A percentile compares a stretch with the other conserved stretches of the same genome.
phyloP scores from a whole-genome alignment of 92 coral and sea anemone species.

The Epizoanthus scotinus region DNA sequence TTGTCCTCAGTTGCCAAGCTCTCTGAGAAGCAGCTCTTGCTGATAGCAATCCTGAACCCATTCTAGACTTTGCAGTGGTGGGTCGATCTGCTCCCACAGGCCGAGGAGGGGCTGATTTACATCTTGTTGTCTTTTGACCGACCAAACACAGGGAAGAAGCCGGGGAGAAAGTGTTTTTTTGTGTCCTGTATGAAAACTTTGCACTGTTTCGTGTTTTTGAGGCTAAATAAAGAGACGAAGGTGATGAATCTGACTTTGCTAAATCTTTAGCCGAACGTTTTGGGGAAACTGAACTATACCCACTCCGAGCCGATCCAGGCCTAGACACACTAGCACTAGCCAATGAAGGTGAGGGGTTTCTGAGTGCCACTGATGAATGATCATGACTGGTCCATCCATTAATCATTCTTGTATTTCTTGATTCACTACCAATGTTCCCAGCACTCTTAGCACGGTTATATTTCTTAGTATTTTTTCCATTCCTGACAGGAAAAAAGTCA shows the following conservation, averaged over 20 bases:
- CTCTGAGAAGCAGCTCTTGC: constrained; percentile 70
- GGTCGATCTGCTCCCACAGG: constrained; percentile 54
- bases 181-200: background rate
- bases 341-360: constrained; percentile 81
- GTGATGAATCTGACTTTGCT: constrained; percentile 7
- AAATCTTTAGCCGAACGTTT: constrained; percentile 21
- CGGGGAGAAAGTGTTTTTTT: constrained; percentile 31
- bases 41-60: constrained; percentile 40
- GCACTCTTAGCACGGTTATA: constrained; percentile 67
- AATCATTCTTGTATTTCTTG: constrained; percentile 21
- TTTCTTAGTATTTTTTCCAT: constrained; percentile 33
- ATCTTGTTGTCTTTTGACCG: constrained; percentile 56
- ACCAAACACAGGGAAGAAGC: constrained; percentile 63
- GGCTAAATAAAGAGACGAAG: constrained; percentile 5
- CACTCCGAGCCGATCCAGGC: constrained; percentile 79
- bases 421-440: constrained; percentile 36
- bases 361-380: constrained; percentile 39
- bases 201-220: constrained; percentile 24
- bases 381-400: constrained; percentile 53
- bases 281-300: constrained; percentile 47
- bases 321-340: constrained; percentile 70
- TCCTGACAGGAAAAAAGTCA: constrained; percentile 52
- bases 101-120: constrained; percentile 84
- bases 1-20: constrained; percentile 84
- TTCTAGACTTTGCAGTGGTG: constrained; percentile 49